These are phyloP conservation scores for Trematocara macrostoma DNA, from an alignment of 2,113 vertebrate species.

Conservation along the genomic window DNA sequence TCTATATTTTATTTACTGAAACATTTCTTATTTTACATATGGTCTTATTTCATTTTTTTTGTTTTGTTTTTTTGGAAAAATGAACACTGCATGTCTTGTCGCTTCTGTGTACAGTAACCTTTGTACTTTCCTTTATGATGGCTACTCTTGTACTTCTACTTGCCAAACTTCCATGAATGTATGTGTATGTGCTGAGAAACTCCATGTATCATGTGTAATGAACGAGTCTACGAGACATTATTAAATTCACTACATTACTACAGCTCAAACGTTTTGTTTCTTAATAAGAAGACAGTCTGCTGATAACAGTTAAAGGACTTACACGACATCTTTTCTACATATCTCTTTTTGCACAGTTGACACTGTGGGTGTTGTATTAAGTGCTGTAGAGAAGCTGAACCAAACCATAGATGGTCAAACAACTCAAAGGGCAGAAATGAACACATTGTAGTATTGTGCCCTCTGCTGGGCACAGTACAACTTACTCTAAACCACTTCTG, in stretches of 20 bases:
- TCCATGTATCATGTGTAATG: conserved; percentile 45
- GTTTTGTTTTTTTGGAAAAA: background rate
- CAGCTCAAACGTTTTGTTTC: background rate
- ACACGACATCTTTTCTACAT: background rate
- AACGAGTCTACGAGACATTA: conserved; percentile 52
- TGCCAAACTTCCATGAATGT: conserved; percentile 42
- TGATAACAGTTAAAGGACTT: background rate
- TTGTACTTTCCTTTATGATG: conserved; percentile 37
- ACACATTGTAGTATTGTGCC: conserved; percentile 19
- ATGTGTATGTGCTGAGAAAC: conserved; percentile 38
- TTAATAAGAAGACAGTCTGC: background rate
- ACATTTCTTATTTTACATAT: conserved; percentile 60
- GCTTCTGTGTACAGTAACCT: conserved; percentile 38
- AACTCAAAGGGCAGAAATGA: background rate
- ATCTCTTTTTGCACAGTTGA: background rate
- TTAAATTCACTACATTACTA: conserved; percentile 67
- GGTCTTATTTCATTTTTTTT: conserved; percentile 23
- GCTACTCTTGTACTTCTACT: conserved; percentile 37
- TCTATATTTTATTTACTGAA: conserved; percentile 70
- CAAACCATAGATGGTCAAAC: conserved; percentile 57
- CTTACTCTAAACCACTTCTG: background rate
- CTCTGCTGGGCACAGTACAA: conserved; percentile 44
- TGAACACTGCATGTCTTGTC: conserved; percentile 56
- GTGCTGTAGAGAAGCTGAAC: conserved; percentile 16
- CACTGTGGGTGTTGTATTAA: background rate